Evolutionary conservation across 2,888 invertebrate species (phyloP).

Genomic region (Ditylenchus weischeri): DNA sequence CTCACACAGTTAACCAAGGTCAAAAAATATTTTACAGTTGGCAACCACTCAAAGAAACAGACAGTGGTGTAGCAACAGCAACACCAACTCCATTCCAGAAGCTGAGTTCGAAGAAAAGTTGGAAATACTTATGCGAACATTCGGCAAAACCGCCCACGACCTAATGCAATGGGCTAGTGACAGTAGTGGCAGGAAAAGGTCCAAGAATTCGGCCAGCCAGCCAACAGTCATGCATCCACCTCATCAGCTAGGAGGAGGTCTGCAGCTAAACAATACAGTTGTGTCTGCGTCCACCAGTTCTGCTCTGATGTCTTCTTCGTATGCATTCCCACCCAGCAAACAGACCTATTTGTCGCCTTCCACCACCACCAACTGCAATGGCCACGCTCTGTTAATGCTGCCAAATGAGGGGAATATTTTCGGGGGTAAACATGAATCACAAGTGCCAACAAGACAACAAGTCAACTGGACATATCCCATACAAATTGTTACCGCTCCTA

Average conservation of each 20-base stretch:
- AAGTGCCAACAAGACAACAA: no score
- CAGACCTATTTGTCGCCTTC: neutral
- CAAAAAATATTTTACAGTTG: neutral
- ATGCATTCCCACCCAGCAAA: neutral
- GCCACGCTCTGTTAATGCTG: slow-evolving; percentile 3
- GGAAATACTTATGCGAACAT: neutral
- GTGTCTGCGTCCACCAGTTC: neutral
- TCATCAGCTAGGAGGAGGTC: no score
- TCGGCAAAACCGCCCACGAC: neutral
- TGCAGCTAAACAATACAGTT: no score
- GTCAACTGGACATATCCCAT: slow-evolving; percentile 6
- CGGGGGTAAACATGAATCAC: no score
- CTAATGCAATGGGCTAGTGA: neutral
- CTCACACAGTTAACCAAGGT: no score
- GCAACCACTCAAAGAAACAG: neutral
- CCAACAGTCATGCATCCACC: no score
- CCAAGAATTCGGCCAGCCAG: no score
- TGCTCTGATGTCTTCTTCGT: slow-evolving; percentile 1
- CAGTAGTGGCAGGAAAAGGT: no score
- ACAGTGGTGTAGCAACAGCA: neutral
- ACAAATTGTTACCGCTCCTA: neutral
- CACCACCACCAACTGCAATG: slow-evolving; percentile 1
- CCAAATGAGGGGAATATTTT: neutral
- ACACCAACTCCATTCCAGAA: neutral
- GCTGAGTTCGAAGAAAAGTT: neutral